Evolutionary conservation across 35 echinoderm and acorn worm genomes (phyloP).

Genomic region (Hemicentrotus pulcherrimus): DNA sequence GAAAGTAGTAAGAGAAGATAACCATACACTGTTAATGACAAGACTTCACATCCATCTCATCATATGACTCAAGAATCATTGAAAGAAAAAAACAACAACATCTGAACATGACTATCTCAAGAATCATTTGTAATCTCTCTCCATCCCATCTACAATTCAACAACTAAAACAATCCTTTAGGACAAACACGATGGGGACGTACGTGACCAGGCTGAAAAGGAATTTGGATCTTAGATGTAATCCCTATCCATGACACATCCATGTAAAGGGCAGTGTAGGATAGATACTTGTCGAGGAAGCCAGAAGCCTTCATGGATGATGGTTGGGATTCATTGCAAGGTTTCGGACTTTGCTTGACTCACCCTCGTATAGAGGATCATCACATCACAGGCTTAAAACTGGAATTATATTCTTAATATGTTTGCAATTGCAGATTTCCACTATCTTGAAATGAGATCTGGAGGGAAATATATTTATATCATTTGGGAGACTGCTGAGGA

Average conservation of each 20-base stretch:
- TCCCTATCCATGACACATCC: background rate
- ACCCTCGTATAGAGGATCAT: background rate
- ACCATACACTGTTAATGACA: too few species aligned
- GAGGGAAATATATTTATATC: slow-evolving; percentile 1
- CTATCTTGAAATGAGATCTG: background rate
- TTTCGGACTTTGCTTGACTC: background rate
- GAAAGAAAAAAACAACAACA: too few species aligned
- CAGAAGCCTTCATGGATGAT: background rate
- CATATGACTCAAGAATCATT: too few species aligned
- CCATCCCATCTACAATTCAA: background rate
- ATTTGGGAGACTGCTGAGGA: background rate
- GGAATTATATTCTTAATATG: background rate
- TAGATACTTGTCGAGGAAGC: background rate
- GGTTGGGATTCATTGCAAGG: background rate
- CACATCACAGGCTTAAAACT: background rate
- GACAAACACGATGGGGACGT: background rate
- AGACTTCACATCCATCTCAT: too few species aligned
- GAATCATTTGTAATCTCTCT: background rate
- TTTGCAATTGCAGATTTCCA: background rate
- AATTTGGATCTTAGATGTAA: background rate
- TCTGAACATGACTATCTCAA: background rate
- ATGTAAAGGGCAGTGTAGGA: background rate
- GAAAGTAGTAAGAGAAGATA: too few species aligned
- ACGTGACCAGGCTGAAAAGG: background rate
- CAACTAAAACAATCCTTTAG: background rate